A percentile compares a stretch with the other conserved stretches of the same genome.
These are phyloP conservation scores for Stramonita haemastoma DNA, from an alignment of 2,888 invertebrate species.

Conservation along the genomic window DNA sequence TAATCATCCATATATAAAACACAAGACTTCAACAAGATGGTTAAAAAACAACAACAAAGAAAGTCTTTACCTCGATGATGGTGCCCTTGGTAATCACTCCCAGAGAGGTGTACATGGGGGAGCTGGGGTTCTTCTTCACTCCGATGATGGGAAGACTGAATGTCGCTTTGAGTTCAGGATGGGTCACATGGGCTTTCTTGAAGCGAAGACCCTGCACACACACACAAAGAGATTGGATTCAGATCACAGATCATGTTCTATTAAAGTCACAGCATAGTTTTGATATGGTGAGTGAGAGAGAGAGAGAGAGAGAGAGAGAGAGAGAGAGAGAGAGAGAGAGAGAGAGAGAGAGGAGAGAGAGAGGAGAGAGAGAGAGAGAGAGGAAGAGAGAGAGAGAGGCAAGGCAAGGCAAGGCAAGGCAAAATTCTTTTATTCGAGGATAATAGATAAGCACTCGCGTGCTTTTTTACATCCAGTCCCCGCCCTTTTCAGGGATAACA, in stretches of 20 bases:
- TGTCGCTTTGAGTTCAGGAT: slow-evolving; percentile 98
- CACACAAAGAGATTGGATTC: too few relatives aligned
- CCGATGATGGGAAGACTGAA: slow-evolving; percentile 98
- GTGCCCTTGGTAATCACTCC: slow-evolving; percentile 99
- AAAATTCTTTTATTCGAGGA: neutral
- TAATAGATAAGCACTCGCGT: too few relatives aligned
- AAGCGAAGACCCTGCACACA: slow-evolving; percentile 85
- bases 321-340: too few relatives aligned
- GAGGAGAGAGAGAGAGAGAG: too few relatives aligned
- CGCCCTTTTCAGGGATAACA: too few relatives aligned
- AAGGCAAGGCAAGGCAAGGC: neutral
- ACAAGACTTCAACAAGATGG: too few relatives aligned
- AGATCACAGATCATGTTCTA: neutral
- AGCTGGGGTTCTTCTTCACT: slow-evolving; percentile 99
- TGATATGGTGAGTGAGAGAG: neutral
- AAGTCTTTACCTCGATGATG: slow-evolving; percentile 86
- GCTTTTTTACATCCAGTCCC: too few relatives aligned
- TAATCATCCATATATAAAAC: too few relatives aligned
- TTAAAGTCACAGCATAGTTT: neutral
- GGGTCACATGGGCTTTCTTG: slow-evolving; percentile 98
- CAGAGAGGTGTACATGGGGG: slow-evolving; percentile 96
- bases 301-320: too few relatives aligned
- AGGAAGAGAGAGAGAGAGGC: neutral
- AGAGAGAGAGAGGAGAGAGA: too few relatives aligned
- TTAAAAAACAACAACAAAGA: too few relatives aligned